Base-by-base conservation (phyloP, 2,888 invertebrate genomes). In the Coleophora flavipennella region DNA sequence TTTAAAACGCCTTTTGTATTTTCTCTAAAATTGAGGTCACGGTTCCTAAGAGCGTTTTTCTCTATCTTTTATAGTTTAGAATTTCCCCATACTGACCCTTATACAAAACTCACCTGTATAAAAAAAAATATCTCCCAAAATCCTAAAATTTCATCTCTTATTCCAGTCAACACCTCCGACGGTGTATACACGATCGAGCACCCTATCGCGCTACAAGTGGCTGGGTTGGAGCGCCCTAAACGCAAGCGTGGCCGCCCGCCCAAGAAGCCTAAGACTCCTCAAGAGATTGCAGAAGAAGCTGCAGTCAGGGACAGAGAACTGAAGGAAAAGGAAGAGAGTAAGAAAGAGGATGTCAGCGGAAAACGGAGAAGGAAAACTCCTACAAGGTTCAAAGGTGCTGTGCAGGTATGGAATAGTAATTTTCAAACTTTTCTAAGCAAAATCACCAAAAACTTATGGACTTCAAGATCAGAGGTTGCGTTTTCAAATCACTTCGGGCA, bases 221-320 rank as follows among this genome's bases (percentile, higher is more conserved):
- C 89, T 42, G 91, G 90, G 1, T 62, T 91, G 13, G 88, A 88
- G 26, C 90, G 87, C 50, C 91, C 91, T 0, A 88, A 87, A 57
- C 77, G 88, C 39, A 92, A 91, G 67, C 76, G 91, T 25, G 92
- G 92, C 7, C 79, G 92, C 32, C 92, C 92, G 9, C 89, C 90
- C 0, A 92, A 91, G 69, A 80, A 74, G 47, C 63, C 48, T 44
- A 78, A 80, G 46, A 55, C 77, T 1, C 67, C 71, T 0, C 81
- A 85, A 33, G 74, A 71, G 36, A 39, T 67, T 49, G 73, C 62
- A 2, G 53, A 56, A 40, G 71, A 70, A 50, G 60, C 58, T 1
- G 58, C 56, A 2, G 57, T 55, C 0, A 63, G 60, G 31, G 59
- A 59, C 25, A 57, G 48, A 41, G 58, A 60, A 38, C 47, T 57